Evolutionary conservation across 2,797 vertebrate genomes (phyloP), one percentile per base, ranked within the genome.

Genomic region (Peromyscus attwateri): DNA sequence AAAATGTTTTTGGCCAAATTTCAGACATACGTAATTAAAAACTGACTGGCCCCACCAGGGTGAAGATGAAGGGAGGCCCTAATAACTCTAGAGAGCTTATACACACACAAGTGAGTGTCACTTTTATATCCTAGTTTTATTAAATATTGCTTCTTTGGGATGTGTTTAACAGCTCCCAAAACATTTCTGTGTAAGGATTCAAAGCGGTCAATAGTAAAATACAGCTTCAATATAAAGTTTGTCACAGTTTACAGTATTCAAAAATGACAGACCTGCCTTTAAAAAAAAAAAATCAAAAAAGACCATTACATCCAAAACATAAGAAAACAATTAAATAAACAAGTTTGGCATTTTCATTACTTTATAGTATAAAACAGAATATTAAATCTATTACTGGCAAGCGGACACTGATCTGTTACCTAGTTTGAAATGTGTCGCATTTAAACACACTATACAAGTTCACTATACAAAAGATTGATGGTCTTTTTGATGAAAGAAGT

Each of bases 241-340:
- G 98, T 99, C 99, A 99, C 99, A 99, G 99, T 99, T 99, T 99
- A 99, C 99, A 99, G 99, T 99, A 99, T 99, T 99, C 98, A 99
- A 99, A 98, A 99, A 99, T 98, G 98, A 99, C 98, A 99, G 98
- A 98, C 98, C 98, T 98, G 99, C 99, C 98, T 99, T 98, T 98
- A 98, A 98, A 97, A 97, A 96, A 55, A 96, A 97, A 79, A 79
- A 68, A 81, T 12, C 31, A 98, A 99, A 98, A 98, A 98, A 98
- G 98, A 99, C 99, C 98, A 98, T 98, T 98, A 99, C 98, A 99
- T 98, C 97, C 98, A 99, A 98, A 98, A 98, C 98, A 98, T 99
- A 98, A 98, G 98, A 98, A 99, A 98, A 98, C 98, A 99, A 99
- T 99, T 99, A 99, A 99, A 99, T 98, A 99, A 99, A 99, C 98